These are phyloP conservation scores for Eriocheir sinensis DNA, from an alignment of 1,140 invertebrate species.

Conservation along the genomic window DNA sequence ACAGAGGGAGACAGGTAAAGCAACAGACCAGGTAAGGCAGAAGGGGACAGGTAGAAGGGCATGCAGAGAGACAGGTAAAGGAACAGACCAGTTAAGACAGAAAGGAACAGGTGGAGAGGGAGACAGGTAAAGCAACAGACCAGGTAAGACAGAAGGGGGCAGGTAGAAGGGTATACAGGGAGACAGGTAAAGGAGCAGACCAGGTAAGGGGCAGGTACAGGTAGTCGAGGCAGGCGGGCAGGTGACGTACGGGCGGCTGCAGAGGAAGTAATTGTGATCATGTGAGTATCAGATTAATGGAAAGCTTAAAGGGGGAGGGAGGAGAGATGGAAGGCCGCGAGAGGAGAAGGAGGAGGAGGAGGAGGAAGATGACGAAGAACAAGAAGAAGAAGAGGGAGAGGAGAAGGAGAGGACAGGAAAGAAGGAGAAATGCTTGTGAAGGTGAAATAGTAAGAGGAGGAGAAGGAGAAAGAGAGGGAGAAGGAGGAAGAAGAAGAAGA, in stretches of 20 bases:
- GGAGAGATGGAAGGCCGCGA: background rate
- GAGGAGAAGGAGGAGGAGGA: background rate
- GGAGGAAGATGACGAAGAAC: background rate
- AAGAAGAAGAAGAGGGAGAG: background rate
- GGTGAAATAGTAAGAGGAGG: no score
- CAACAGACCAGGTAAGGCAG: no score
- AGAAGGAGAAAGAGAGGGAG: background rate
- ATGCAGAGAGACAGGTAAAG: background rate
- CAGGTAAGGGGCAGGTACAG: background rate
- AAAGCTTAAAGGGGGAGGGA: background rate
- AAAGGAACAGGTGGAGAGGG: background rate
- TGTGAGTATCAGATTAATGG: slow-evolving; percentile 3
- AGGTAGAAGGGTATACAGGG: no score
- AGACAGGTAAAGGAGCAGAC: background rate
- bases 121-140: no score
- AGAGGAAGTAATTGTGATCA: slow-evolving; percentile 23
- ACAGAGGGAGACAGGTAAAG: no score
- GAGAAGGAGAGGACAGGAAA: no score
- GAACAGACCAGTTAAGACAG: no score
- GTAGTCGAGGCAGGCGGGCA: background rate
- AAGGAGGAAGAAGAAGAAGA: no score
- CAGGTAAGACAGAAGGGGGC: no score
- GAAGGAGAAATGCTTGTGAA: no score
- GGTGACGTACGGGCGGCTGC: background rate
- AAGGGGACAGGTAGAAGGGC: no score